These are phyloP conservation scores for Notocelia uddmanniana DNA, from an alignment of 2,888 invertebrate genomes.

Conservation along the genomic window DNA sequence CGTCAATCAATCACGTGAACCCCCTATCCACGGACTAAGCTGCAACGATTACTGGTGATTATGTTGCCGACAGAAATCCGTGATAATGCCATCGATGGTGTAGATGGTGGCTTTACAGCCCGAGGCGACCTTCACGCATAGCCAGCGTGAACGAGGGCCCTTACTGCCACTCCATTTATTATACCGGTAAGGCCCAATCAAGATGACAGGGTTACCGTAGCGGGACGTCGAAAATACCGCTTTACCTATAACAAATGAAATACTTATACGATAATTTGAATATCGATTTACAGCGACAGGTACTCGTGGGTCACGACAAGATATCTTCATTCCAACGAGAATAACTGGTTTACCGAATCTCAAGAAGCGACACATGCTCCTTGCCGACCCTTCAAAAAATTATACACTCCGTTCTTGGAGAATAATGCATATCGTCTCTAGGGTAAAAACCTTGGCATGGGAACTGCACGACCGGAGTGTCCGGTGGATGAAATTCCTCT, in stretches of 20 bases:
- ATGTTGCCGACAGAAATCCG: constrained; percentile 52
- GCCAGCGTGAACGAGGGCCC: constrained; percentile 1
- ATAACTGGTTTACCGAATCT: too few species aligned
- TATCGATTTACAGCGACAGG: not conserved
- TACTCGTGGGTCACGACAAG: not conserved
- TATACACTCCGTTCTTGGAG: too few species aligned
- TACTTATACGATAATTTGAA: not conserved
- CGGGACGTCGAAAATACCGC: constrained; percentile 16
- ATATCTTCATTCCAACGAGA: too few species aligned
- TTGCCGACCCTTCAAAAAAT: too few species aligned
- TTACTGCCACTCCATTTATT: constrained; percentile 51
- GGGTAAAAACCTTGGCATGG: too few species aligned
- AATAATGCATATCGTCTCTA: too few species aligned
- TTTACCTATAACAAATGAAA: constrained; percentile 1
- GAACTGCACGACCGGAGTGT: too few species aligned
- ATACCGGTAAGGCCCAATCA: constrained; percentile 56
- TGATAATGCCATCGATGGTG: constrained; percentile 39
- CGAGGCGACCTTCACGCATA: constrained; percentile 5
- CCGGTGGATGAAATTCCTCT: too few species aligned
- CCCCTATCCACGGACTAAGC: not conserved
- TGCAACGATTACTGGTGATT: constrained; percentile 31
- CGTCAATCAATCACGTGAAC: not conserved
- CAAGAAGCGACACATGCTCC: too few species aligned
- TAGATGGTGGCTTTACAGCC: constrained; percentile 6
- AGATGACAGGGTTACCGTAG: constrained; percentile 47